Conservation (phyloP, 2,113 vertebrate species). For the Polypterus senegalus region DNA sequence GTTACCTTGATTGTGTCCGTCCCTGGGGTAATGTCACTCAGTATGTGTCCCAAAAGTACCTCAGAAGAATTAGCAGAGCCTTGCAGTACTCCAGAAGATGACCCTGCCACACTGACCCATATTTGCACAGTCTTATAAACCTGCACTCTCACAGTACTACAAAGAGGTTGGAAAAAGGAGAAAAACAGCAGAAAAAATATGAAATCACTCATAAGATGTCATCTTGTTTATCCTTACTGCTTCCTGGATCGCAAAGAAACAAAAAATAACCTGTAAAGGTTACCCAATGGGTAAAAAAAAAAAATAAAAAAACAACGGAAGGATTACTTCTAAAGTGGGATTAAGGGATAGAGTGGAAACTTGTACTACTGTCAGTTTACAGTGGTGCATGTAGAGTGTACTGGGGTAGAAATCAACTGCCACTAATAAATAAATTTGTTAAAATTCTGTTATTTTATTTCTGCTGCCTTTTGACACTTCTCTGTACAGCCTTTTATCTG, state of each 20-base stretch:
- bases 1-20: constrained; percentile 58
- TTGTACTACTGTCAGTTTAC: too few species aligned
- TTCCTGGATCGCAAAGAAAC: too few species aligned
- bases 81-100: constrained; percentile 56
- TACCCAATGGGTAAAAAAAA: constrained; percentile 1
- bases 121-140: constrained; percentile 60
- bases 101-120: constrained; percentile 65
- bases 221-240: too few species aligned
- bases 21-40: constrained; percentile 59
- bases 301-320: not conserved
- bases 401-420: too few species aligned
- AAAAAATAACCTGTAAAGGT: too few species aligned
- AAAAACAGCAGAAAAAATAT: not conserved
- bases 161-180: not conserved
- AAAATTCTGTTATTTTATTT: too few species aligned
- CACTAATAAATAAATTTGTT: too few species aligned
- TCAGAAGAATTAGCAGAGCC: constrained; percentile 58
- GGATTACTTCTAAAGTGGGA: too few species aligned
- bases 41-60: constrained; percentile 52
- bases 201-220: not conserved
- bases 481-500: too few species aligned
- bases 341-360: too few species aligned
- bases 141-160: constrained; percentile 50
- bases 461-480: too few species aligned
- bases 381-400: too few species aligned